Conservation (phyloP, 1,140 invertebrate species). For the Drosophila novamexicana region DNA sequence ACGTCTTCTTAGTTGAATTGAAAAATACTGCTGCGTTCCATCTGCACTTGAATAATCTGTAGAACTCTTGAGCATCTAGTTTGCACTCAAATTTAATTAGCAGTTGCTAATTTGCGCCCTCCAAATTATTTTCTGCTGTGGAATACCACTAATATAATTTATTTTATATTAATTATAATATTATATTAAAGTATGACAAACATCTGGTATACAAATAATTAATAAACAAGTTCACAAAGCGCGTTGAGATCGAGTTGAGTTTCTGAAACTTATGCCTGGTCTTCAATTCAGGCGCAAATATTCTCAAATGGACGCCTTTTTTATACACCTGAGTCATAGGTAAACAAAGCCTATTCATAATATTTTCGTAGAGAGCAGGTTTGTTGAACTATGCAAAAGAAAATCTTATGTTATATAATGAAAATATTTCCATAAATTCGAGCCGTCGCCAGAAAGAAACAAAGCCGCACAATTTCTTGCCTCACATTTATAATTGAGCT, state of each 20-base stretch:
- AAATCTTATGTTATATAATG: conserved; percentile 13
- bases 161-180: too few relatives aligned
- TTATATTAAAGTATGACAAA: background rate
- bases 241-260: background rate
- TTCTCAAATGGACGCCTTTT: background rate
- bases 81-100: too few relatives aligned
- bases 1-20: too few relatives aligned
- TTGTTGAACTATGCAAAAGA: too few relatives aligned
- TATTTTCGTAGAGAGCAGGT: too few relatives aligned
- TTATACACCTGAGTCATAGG: background rate
- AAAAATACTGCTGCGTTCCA: too few relatives aligned
- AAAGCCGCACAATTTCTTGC: conserved; percentile 23
- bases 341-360: background rate
- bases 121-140: too few relatives aligned
- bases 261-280: conserved; percentile 1
- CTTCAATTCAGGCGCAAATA: conserved; percentile 8
- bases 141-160: too few relatives aligned
- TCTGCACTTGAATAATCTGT: too few relatives aligned
- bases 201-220: background rate
- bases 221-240: background rate
- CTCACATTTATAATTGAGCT: conserved; percentile 22
- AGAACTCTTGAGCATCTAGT: too few relatives aligned
- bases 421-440: conserved; percentile 31
- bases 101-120: too few relatives aligned
- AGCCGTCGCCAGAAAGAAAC: conserved; percentile 5